Evolutionary conservation across 2,797 vertebrate genomes (phyloP).

Genomic region (Intellagama lesueurii): DNA sequence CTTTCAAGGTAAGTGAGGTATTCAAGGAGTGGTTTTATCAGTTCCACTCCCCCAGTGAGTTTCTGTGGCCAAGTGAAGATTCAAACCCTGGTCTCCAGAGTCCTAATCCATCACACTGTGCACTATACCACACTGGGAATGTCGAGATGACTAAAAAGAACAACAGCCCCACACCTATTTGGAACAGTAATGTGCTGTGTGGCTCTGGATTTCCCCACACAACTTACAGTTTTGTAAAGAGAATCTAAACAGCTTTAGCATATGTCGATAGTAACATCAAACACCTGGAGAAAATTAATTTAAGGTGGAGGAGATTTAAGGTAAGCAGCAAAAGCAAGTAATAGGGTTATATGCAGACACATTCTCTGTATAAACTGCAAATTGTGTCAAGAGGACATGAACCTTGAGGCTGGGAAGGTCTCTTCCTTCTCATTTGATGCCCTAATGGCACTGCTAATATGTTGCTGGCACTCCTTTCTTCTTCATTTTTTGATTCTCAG

Average conservation of each 20-base stretch:
- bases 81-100: no score
- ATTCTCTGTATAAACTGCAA: background rate
- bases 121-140: background rate
- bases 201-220: background rate
- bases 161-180: background rate
- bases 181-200: no score
- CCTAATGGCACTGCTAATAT: background rate
- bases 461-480: background rate
- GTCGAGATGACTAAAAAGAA: background rate
- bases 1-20: no score
- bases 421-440: constrained; percentile 1
- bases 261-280: background rate
- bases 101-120: no score
- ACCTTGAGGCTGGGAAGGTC: background rate
- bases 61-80: no score
- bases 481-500: constrained; percentile 42
- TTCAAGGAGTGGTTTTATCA: no score
- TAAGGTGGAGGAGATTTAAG: background rate
- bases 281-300: background rate
- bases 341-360: background rate
- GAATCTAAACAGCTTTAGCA: background rate
- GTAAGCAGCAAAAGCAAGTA: background rate
- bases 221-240: background rate
- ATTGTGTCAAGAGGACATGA: constrained; percentile 4
- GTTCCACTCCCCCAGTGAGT: no score